A percentile compares a stretch with the other conserved stretches of the same genome.
phyloP scores from a whole-genome alignment of 2,113 vertebrate species.

The Neoarius graeffei region DNA sequence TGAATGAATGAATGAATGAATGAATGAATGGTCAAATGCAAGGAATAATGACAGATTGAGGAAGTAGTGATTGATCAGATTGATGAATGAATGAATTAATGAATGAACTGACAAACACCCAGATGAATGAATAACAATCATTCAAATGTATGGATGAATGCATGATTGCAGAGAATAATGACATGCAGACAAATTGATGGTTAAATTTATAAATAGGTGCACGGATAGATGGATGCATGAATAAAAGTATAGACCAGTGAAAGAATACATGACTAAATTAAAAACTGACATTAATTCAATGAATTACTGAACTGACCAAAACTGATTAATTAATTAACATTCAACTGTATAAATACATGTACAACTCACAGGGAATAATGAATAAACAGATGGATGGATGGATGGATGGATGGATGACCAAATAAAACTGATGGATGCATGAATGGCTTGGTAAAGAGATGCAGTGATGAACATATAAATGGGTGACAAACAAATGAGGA shows the following conservation, averaged over 20 bases:
- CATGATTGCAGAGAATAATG: neutral
- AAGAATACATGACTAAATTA: neutral
- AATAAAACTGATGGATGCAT: neutral
- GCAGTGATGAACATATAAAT: neutral
- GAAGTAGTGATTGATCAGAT: neutral
- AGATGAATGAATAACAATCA: neutral
- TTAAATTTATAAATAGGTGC: neutral
- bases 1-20: neutral
- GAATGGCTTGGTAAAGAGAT: neutral
- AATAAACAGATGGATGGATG: neutral
- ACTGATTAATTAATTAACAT: neutral
- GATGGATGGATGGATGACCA: neutral
- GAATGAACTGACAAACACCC: neutral
- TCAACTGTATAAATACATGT: neutral
- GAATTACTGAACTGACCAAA: neutral
- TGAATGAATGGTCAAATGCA: neutral
- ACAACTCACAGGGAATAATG: neutral
- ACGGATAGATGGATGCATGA: neutral
- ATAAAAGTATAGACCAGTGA: neutral
- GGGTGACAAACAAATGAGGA: neutral
- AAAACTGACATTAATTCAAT: neutral
- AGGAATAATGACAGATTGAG: neutral
- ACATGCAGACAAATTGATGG: neutral
- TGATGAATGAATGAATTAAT: neutral
- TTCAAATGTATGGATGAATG: neutral